These are phyloP conservation scores for Sebastes kiyomatsui DNA, from an alignment of 2,797 vertebrate species.

Conservation along the genomic window DNA sequence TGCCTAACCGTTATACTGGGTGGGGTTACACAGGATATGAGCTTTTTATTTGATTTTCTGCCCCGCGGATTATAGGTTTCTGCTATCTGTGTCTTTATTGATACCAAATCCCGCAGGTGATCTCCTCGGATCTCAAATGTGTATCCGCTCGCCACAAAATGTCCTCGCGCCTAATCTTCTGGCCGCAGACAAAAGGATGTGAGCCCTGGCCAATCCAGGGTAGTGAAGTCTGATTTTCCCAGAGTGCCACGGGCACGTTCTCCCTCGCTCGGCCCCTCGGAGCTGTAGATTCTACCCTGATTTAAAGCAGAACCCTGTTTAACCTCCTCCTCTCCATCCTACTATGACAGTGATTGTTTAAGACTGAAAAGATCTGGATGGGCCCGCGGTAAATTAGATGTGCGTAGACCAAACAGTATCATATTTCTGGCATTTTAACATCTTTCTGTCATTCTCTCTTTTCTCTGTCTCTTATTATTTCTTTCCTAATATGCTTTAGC, in stretches of 20 bases:
- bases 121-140: slow-evolving; percentile 67
- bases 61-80: slow-evolving; percentile 54
- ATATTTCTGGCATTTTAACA: slow-evolving; percentile 67
- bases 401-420: slow-evolving; percentile 63
- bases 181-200: slow-evolving; percentile 69
- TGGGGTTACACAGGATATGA: slow-evolving; percentile 63
- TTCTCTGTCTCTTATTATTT: slow-evolving; percentile 60
- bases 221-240: slow-evolving; percentile 58
- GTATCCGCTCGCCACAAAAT: slow-evolving; percentile 70
- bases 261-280: slow-evolving; percentile 31
- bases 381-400: slow-evolving; percentile 61
- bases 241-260: slow-evolving; percentile 50
- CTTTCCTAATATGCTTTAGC: slow-evolving; percentile 61
- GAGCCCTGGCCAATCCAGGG: slow-evolving; percentile 34
- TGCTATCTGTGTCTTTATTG: slow-evolving; percentile 71
- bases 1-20: slow-evolving; percentile 28
- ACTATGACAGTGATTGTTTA: slow-evolving; percentile 72
- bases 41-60: slow-evolving; percentile 72
- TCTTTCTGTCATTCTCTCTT: slow-evolving; percentile 60
- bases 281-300: slow-evolving; percentile 58
- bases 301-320: slow-evolving; percentile 74
- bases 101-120: slow-evolving; percentile 71
- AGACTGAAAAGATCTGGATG: slow-evolving; percentile 62
- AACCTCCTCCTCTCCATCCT: slow-evolving; percentile 59
- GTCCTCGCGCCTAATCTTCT: slow-evolving; percentile 74